These are phyloP conservation scores for Anolis carolinensis DNA, from an alignment of 2,113 vertebrate species.

Conservation along the genomic window DNA sequence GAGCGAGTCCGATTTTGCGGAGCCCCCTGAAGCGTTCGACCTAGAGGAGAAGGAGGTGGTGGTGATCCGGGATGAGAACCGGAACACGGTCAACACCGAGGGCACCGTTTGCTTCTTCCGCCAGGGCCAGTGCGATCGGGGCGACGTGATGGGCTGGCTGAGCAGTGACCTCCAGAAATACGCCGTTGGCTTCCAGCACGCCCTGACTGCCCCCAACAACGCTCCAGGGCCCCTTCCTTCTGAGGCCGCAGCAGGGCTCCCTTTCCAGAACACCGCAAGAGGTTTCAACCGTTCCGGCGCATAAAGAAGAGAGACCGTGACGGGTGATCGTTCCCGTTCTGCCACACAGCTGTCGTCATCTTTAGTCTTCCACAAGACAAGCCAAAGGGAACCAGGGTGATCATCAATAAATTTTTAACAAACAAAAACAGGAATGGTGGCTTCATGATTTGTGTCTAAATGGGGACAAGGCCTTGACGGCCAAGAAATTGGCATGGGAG, in stretches of 20 bases:
- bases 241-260: neutral
- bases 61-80: constrained; percentile 12
- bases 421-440: neutral
- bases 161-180: constrained; percentile 27
- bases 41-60: constrained; percentile 20
- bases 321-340: neutral
- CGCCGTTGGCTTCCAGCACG: constrained; percentile 11
- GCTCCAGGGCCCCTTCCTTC: neutral
- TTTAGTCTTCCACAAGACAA: neutral
- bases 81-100: neutral
- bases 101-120: constrained; percentile 32
- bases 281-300: constrained; percentile 6
- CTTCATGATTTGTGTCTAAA: neutral
- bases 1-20: neutral
- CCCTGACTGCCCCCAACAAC: neutral
- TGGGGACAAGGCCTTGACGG: too few species aligned
- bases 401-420: constrained; percentile 20
- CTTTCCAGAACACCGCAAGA: neutral
- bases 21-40: neutral
- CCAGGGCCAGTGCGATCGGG: neutral
- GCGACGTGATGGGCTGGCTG: neutral
- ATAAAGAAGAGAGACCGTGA: neutral
- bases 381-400: constrained; percentile 21
- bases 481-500: too few species aligned
- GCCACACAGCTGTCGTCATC: neutral